Conservation (phyloP, 1,140 invertebrate genomes). For the Laupala kohalensis region DNA sequence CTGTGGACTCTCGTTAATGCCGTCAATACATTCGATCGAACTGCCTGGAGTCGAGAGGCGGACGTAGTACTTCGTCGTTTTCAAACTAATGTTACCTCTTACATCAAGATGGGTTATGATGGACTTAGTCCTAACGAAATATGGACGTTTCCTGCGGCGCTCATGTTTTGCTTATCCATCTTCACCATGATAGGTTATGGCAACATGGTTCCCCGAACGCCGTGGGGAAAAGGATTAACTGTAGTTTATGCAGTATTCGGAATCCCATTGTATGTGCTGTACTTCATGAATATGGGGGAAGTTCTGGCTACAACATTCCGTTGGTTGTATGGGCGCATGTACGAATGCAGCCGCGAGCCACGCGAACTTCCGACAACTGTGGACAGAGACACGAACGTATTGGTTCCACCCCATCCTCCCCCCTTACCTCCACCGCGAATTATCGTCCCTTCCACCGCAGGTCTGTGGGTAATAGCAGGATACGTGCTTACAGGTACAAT, state of each 20-base stretch:
- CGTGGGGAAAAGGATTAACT: constrained; percentile 80
- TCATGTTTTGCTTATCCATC: constrained; percentile 77
- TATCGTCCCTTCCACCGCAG: constrained; percentile 83
- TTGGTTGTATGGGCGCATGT: constrained; percentile 34
- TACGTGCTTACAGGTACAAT: constrained; percentile 84
- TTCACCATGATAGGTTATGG: constrained; percentile 94
- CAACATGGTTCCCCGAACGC: constrained; percentile 80
- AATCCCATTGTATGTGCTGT: constrained; percentile 82
- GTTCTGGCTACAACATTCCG: constrained; percentile 59
- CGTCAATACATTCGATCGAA: constrained; percentile 62
- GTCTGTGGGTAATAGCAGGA: constrained; percentile 82
- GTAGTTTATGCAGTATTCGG: constrained; percentile 91
- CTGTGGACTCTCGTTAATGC: constrained; percentile 61
- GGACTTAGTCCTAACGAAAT: constrained; percentile 52
- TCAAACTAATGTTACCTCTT: constrained; percentile 51
- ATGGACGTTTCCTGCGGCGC: constrained; percentile 71
- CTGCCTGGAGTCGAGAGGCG: constrained; percentile 51
- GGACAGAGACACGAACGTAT: no score
- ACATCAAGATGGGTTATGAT: constrained; percentile 61
- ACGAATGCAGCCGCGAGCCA: constrained; percentile 50
- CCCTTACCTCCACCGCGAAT: constrained; percentile 39
- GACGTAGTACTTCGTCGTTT: constrained; percentile 53
- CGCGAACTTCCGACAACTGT: background rate
- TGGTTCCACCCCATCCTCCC: constrained; percentile 23
- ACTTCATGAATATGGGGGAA: constrained; percentile 81